Evolutionary conservation across 2,113 vertebrate species (phyloP), one percentile per base, ranked within the genome.

Genomic region (Pao palembangensis): DNA sequence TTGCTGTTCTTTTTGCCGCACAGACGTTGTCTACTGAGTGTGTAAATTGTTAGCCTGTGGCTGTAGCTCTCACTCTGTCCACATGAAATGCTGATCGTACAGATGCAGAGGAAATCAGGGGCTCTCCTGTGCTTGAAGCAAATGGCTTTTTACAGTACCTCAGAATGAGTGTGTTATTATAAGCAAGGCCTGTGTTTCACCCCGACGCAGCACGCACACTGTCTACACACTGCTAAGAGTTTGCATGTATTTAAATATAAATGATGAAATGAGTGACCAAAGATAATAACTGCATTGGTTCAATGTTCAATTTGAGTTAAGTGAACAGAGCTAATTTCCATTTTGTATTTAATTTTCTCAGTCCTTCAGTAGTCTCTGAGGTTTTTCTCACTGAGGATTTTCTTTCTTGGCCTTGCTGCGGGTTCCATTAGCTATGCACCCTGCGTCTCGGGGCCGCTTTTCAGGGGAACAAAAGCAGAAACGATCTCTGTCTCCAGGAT

Each of bases 401-500:
- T 55, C 66, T 58, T 51, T 69, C 58, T 55, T 59, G 20, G 52
- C 62, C 58, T 41, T 7, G 19, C 64, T 64, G 67, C 60, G 67
- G 44, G 57, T 78, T 83, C 82, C 84, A 85, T 85, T 86, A 85
- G 20, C 75, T 64, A 85, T 88, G 83, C 84, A 0, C 17, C 7
- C 64, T 66, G 74, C 62, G 50, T 82, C 71, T 62, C 61, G 15
- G 60, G 53, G 71, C 46, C 73, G 72, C 78, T 18, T 34, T 73
- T 81, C 73, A 55, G 67, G 55, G 63, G 68, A 63, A 86, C 76
- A 84, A 86, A 84, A 78, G 78, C 42, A 57, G 81, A 69, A 70
- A 71, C 59, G 69, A 82, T 80, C 69, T 78, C 43, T 75, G 51
- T 47, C 31, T 61, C 64, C 67, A 75, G 79, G 71, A 80, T 81